These are phyloP conservation scores for Syngnathus acus DNA, from an alignment of 2,797 vertebrate genomes.

Conservation along the genomic window DNA sequence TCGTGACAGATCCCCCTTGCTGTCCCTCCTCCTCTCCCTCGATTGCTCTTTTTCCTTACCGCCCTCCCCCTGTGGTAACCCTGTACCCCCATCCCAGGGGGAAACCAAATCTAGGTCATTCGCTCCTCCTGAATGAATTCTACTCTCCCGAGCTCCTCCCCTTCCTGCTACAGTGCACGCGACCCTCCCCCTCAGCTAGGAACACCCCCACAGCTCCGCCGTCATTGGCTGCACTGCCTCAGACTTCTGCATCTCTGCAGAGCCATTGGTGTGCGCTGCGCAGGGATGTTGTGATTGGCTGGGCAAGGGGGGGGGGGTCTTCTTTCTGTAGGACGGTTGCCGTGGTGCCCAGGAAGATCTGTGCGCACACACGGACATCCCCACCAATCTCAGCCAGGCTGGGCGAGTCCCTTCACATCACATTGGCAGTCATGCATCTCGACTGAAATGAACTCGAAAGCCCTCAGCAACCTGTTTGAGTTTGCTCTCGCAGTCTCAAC, in stretches of 20 bases:
- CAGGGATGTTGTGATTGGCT: constrained; percentile 61
- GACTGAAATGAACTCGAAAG: constrained; percentile 43
- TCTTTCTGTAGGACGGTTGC: constrained; percentile 79
- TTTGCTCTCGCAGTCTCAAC: constrained; percentile 17
- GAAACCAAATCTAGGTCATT: constrained; percentile 76
- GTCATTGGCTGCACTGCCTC: constrained; percentile 56
- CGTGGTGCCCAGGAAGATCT: constrained; percentile 78
- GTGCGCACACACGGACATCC: constrained; percentile 61
- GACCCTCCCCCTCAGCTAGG: constrained; percentile 63
- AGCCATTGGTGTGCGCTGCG: constrained; percentile 54
- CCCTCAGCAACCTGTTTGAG: constrained; percentile 29
- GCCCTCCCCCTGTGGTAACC: constrained; percentile 48
- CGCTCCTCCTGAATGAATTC: constrained; percentile 77
- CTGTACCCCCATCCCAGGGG: constrained; percentile 43
- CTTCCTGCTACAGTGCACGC: constrained; percentile 55
- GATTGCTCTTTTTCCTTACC: constrained; percentile 24
- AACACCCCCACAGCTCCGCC: constrained; percentile 63
- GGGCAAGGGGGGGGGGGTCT: constrained; percentile 63
- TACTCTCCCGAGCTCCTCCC: constrained; percentile 63
- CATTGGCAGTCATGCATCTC: constrained; percentile 29
- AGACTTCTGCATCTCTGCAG: constrained; percentile 44
- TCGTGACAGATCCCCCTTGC: constrained; percentile 45
- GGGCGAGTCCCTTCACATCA: constrained; percentile 57
- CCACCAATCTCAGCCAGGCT: constrained; percentile 66
- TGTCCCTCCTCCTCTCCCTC: constrained; percentile 28